Evolutionary conservation across 2,888 invertebrate species (phyloP).

Genomic region (Scaptomyza caliginosa): DNA sequence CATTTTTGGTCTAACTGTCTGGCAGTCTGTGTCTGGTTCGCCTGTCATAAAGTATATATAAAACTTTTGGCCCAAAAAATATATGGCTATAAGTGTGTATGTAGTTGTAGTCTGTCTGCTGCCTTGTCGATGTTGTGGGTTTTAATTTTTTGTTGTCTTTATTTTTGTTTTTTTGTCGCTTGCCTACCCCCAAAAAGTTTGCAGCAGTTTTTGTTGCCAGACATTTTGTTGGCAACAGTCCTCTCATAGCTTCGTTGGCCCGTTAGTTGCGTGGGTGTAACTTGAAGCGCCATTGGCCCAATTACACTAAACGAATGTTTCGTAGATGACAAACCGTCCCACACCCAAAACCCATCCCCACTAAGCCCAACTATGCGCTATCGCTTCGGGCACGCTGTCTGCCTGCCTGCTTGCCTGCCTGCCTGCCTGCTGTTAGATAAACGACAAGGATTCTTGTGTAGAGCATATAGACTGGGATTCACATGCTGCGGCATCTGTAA

Average conservation of each 20-base stretch:
- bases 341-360: background rate
- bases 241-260: background rate
- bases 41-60: slow-evolving; percentile 77
- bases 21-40: slow-evolving; percentile 39
- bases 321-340: slow-evolving; percentile 55
- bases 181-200: slow-evolving; percentile 56
- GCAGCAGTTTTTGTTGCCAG: slow-evolving; percentile 73
- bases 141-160: slow-evolving; percentile 5
- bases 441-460: slow-evolving; percentile 65
- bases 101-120: slow-evolving; percentile 18
- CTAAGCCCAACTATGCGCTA: slow-evolving; percentile 15
- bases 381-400: slow-evolving; percentile 24
- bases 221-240: slow-evolving; percentile 61
- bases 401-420: slow-evolving; percentile 17
- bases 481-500: slow-evolving; percentile 56
- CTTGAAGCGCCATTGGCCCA: slow-evolving; percentile 75
- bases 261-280: slow-evolving; percentile 66
- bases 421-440: slow-evolving; percentile 69
- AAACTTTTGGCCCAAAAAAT: slow-evolving; percentile 68
- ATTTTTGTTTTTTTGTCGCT: slow-evolving; percentile 25
- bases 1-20: slow-evolving; percentile 39
- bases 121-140: slow-evolving; percentile 52
- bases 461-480: slow-evolving; percentile 18
- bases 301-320: slow-evolving; percentile 78
- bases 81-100: slow-evolving; percentile 16